phyloP scores from a whole-genome alignment of 2,888 invertebrate genomes.

The Xestia ashworthii region DNA sequence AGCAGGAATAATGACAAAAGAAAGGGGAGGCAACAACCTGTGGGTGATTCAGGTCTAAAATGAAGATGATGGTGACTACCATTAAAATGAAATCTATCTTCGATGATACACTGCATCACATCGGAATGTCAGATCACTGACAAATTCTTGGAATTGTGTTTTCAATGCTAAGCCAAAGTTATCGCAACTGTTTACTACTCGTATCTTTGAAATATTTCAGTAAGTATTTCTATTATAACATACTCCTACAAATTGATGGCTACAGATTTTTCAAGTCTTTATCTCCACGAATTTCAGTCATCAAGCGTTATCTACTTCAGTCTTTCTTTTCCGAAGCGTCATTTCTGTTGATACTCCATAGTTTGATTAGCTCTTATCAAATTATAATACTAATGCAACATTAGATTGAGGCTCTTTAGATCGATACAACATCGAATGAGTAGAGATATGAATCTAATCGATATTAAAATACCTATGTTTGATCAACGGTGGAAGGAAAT shows the following conservation, averaged over 20 bases:
- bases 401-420: conserved; percentile 34
- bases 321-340: background rate
- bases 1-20: no score
- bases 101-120: background rate
- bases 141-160: background rate
- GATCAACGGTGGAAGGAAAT: conserved; percentile 59
- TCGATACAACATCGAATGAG: conserved; percentile 43
- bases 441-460: conserved; percentile 67
- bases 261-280: conserved; percentile 9
- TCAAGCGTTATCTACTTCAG: background rate
- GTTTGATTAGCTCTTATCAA: conserved; percentile 52
- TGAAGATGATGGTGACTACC: background rate
- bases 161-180: background rate
- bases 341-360: conserved; percentile 33
- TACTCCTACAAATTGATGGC: background rate
- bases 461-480: conserved; percentile 52
- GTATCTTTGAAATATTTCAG: conserved; percentile 2
- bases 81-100: background rate
- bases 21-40: background rate
- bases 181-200: background rate
- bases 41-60: background rate
- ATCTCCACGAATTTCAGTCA: background rate
- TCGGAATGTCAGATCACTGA: background rate
- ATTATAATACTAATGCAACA: conserved; percentile 43
- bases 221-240: background rate